Base-by-base conservation (phyloP, 2,797 vertebrate genomes). In the Poeciliopsis presidionis region DNA sequence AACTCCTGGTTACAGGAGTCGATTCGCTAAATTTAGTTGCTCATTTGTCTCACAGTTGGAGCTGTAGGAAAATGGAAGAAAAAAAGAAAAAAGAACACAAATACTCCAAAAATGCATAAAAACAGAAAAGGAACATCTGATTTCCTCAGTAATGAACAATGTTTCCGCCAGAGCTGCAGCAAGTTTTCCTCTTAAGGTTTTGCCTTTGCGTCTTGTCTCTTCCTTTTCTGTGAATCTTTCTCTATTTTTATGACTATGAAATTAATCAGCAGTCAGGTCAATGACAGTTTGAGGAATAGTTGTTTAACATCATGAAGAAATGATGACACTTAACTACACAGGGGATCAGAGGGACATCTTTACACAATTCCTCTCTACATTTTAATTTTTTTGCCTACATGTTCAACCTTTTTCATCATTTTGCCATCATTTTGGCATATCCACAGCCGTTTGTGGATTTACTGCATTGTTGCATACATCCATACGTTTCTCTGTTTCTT, bases 221-320 rank as follows among this genome's bases (percentile, higher is more conserved):
- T 74, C 14, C 59, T 33, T 63, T 36, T 41, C 41, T 84, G 72
- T 81, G 82, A 81, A 85, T 88, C 84, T 83, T 76, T 76, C 73
- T 72, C 2, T 63, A 76, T 89, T 83, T 83, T 89, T 84, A 72
- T 67, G 63, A 72, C 86, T 5, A 22, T 2, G 81, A 90, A 86
- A 86, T 87, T 83, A 77, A 87, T 86, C 74, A 78, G 81, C 72
- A 16, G 25, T 80, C 87, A 85, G 83, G 79, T 80, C 91, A 87
- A 92, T 93, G 89, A 88, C 81, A 81, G 84, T 89, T 77, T 82
- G 5, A 16, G 80, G 81, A 83, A 70, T 88, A 87, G 83, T 46
- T 81, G 81, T 85, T 85, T 77, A 74, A 59, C 30, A 39, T 39
- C 36, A 39, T 39, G 1, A 39, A 39, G 1, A 20, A 65, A 22